A percentile compares a stretch with the other conserved stretches of the same genome.
These are phyloP conservation scores for Coenonympha glycerion DNA, from an alignment of 2,888 invertebrate genomes.

Conservation along the genomic window DNA sequence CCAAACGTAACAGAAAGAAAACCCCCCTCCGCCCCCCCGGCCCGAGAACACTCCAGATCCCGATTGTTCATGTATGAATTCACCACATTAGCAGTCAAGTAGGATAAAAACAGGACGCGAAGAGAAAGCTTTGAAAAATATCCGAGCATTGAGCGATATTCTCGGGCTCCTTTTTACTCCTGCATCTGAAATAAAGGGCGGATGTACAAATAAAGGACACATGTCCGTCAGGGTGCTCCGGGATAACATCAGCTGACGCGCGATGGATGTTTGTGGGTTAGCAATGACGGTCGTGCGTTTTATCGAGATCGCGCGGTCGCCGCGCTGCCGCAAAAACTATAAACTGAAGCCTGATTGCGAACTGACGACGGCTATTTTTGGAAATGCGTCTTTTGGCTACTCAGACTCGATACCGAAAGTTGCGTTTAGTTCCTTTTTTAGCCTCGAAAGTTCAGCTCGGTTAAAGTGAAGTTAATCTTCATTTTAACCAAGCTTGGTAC, in stretches of 20 bases:
- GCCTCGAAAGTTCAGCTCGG: too few relatives aligned
- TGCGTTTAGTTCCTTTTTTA: too few relatives aligned
- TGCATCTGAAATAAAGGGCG: constrained; percentile 28
- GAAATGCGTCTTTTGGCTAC: neutral
- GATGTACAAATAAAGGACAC: constrained; percentile 30
- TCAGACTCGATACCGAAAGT: neutral
- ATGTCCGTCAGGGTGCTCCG: constrained; percentile 24
- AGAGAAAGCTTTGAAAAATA: constrained; percentile 68
- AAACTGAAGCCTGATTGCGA: constrained; percentile 1
- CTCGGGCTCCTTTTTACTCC: constrained; percentile 43
- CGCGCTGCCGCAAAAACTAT: neutral
- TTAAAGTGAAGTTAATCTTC: too few relatives aligned
- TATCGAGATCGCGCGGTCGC: neutral
- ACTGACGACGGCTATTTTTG: neutral
- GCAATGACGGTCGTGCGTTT: constrained; percentile 9
- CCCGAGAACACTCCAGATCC: constrained; percentile 53
- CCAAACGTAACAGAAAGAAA: constrained; percentile 10
- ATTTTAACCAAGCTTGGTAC: too few relatives aligned
- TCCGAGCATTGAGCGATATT: constrained; percentile 63
- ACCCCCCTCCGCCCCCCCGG: constrained; percentile 30
- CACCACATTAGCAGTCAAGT: constrained; percentile 82
- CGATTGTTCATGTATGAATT: constrained; percentile 82
- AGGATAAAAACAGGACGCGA: constrained; percentile 73
- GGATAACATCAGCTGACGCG: constrained; percentile 27
- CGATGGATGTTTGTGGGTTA: constrained; percentile 19